phyloP scores from a whole-genome alignment of 2,888 invertebrate genomes.

The Scaptodrosophila latifasciaeformis region DNA sequence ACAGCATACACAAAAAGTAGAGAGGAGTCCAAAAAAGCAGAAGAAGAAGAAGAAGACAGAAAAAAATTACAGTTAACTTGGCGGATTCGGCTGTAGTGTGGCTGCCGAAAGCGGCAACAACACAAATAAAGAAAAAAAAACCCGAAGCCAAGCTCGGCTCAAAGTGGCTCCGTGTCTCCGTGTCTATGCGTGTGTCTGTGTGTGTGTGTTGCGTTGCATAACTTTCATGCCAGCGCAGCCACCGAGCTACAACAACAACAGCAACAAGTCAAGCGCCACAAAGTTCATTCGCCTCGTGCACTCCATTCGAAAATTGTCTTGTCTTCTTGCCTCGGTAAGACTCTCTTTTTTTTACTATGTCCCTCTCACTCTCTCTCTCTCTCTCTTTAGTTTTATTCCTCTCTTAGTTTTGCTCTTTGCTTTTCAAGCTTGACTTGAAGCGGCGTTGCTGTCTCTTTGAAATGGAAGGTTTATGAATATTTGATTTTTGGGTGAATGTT shows the following conservation, averaged over 20 bases:
- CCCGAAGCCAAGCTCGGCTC: slow-evolving; percentile 53
- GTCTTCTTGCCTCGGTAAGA: slow-evolving; percentile 11
- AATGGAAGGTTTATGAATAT: no score
- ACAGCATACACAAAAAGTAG: background rate
- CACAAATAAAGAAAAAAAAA: slow-evolving; percentile 42
- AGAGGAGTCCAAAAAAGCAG: no score
- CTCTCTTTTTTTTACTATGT: slow-evolving; percentile 17
- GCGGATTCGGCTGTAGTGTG: no score
- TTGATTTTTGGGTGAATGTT: no score
- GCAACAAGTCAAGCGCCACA: slow-evolving; percentile 36
- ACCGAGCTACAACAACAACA: slow-evolving; percentile 25
- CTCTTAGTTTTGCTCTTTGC: slow-evolving; percentile 16
- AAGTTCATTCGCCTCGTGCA: slow-evolving; percentile 74
- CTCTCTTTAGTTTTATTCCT: slow-evolving; percentile 5
- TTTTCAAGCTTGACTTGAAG: slow-evolving; percentile 17
- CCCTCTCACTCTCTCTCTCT: slow-evolving; percentile 8
- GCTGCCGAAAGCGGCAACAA: slow-evolving; percentile 7
- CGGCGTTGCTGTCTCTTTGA: no score
- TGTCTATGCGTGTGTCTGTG: slow-evolving; percentile 21
- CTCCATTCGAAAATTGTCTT: slow-evolving; percentile 56
- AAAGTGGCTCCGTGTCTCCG: slow-evolving; percentile 22
- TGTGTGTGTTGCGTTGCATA: slow-evolving; percentile 67
- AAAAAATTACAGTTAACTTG: background rate
- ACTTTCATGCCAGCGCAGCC: slow-evolving; percentile 64
- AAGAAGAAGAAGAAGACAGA: background rate